Percentiles rank a stretch among this genome's conserved stretches.
These are phyloP conservation scores for Arctocebus calabarensis DNA, from an alignment of 2,797 vertebrate genomes.

Conservation along the genomic window DNA sequence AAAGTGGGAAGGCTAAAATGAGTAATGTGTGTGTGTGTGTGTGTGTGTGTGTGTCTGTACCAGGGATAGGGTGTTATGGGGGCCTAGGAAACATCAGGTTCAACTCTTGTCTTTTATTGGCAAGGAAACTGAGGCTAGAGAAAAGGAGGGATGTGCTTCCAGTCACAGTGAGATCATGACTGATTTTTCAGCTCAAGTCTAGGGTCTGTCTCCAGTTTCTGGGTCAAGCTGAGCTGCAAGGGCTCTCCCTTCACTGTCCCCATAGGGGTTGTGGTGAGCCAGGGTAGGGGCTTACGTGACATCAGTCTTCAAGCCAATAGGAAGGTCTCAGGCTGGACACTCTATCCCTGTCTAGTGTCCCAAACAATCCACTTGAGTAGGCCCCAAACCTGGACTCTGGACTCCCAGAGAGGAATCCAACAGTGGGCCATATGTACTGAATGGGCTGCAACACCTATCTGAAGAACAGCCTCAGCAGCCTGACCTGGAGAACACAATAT, in stretches of 20 bases:
- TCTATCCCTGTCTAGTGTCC: background rate
- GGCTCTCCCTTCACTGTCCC: background rate
- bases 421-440: accelerated
- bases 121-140: background rate
- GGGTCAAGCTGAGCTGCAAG: background rate
- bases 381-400: background rate
- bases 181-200: background rate
- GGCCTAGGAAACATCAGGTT: background rate
- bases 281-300: background rate
- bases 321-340: background rate
- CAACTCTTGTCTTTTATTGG: background rate
- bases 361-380: background rate
- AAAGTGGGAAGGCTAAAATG: background rate
- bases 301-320: background rate
- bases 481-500: background rate
- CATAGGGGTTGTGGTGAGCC: background rate
- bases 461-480: background rate
- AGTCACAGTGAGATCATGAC: background rate
- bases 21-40: accelerated
- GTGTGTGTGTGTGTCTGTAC: background rate
- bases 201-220: background rate
- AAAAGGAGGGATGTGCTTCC: background rate
- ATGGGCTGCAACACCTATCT: background rate
- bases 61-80: background rate
- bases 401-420: background rate